Evolutionary conservation across 2,888 invertebrate species (phyloP).

Genomic region (Zygothrica quintamaculata): DNA sequence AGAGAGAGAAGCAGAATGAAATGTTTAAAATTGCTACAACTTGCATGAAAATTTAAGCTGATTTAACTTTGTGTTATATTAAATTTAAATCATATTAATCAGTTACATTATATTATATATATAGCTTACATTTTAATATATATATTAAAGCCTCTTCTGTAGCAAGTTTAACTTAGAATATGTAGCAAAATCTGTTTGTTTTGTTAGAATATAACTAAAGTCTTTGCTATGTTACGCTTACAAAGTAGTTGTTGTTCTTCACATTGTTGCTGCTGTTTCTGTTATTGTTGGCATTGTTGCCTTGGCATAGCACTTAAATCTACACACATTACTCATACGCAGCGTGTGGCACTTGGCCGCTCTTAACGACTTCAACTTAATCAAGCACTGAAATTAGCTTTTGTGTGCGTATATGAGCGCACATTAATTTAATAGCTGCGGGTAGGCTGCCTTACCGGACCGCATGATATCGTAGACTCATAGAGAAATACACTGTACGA

Average conservation of each 20-base stretch:
- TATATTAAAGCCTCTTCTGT: background rate
- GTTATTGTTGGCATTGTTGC: background rate
- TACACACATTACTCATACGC: constrained; percentile 75
- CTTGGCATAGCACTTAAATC: constrained; percentile 54
- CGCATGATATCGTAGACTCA: constrained; percentile 17
- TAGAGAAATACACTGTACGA: constrained; percentile 40
- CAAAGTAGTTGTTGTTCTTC: constrained; percentile 25
- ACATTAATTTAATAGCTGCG: constrained; percentile 74
- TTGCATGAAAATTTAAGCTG: constrained; percentile 2
- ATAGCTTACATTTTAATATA: background rate
- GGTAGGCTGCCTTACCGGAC: constrained; percentile 37
- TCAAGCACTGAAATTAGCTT: constrained; percentile 77
- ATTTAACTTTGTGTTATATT: constrained; percentile 18
- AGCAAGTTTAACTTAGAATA: too few relatives aligned
- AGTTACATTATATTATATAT: background rate
- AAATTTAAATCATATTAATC: constrained; percentile 6
- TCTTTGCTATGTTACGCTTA: constrained; percentile 27
- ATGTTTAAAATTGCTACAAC: constrained; percentile 19
- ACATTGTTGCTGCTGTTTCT: constrained; percentile 1
- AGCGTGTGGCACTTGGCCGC: constrained; percentile 69
- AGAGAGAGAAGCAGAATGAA: background rate
- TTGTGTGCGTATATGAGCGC: constrained; percentile 74
- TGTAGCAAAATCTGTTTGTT: background rate
- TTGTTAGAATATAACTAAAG: constrained; percentile 23
- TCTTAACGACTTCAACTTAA: constrained; percentile 77